Evolutionary conservation across 2,797 vertebrate species (phyloP).

Genomic region (Petrocephalus schoutedeni): DNA sequence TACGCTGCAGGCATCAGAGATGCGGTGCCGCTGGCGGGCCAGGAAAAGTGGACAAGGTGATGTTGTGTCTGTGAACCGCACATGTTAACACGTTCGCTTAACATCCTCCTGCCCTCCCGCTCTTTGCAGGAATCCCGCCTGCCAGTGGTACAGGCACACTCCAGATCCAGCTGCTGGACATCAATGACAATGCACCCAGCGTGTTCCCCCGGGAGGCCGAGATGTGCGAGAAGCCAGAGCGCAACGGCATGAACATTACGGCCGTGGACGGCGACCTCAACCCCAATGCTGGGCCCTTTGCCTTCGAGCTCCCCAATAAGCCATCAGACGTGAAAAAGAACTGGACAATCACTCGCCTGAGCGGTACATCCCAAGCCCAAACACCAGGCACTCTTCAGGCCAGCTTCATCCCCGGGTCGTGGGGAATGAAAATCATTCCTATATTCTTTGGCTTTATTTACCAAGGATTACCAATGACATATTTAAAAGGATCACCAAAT

Average conservation of each 20-base stretch:
- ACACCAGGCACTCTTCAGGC: not conserved
- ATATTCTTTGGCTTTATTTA: not conserved
- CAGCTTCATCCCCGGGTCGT: not conserved
- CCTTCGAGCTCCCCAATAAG: constrained; percentile 79
- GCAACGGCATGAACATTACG: constrained; percentile 89
- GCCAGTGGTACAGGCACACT: constrained; percentile 91
- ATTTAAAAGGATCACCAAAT: not conserved
- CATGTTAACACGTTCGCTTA: not conserved
- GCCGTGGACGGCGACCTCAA: constrained; percentile 83
- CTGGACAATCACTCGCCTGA: constrained; percentile 86
- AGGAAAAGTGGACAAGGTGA: not conserved
- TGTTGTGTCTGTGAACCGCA: not conserved
- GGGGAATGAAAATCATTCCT: not conserved
- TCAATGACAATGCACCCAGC: constrained; percentile 90
- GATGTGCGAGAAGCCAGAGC: constrained; percentile 83
- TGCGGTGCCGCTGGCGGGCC: not conserved
- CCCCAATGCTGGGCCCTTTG: constrained; percentile 89
- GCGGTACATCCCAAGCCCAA: constrained; percentile 55
- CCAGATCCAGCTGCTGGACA: constrained; percentile 86
- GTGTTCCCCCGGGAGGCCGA: constrained; percentile 89
- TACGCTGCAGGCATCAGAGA: not conserved
- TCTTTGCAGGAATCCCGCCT: constrained; percentile 71
- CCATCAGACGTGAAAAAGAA: constrained; percentile 79
- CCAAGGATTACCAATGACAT: not conserved
- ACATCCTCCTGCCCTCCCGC: not conserved